Percentiles rank a stretch among this genome's conserved stretches.
Conservation (phyloP, 2,888 invertebrate species). For the Cotesia congregata region DNA sequence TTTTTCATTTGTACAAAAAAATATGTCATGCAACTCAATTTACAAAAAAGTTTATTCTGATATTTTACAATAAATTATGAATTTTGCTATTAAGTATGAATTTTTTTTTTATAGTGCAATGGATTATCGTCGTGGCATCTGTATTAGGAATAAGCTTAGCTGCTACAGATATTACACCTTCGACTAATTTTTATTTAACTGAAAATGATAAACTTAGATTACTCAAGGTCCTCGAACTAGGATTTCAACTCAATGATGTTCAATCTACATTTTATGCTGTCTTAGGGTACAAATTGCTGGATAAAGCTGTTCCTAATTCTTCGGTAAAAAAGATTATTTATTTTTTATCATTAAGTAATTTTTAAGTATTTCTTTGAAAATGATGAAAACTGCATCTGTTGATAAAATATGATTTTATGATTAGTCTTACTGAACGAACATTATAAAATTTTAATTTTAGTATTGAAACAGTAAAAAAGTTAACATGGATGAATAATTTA, state of each 20-base stretch:
- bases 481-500: background rate
- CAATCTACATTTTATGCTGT: constrained; percentile 81
- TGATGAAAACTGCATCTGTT: constrained; percentile 60
- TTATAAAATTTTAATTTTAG: constrained; percentile 28
- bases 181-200: constrained; percentile 65
- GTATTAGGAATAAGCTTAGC: constrained; percentile 44
- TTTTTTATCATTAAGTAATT: constrained; percentile 1
- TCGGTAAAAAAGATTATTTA: constrained; percentile 70
- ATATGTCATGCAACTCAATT: background rate
- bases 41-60: background rate
- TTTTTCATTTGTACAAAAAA: background rate
- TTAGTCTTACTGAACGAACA: constrained; percentile 66
- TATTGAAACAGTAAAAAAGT: background rate
- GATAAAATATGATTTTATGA: constrained; percentile 62
- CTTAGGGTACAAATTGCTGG: constrained; percentile 79
- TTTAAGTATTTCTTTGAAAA: constrained; percentile 47
- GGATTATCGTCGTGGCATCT: constrained; percentile 45
- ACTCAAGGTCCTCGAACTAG: constrained; percentile 62
- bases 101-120: constrained; percentile 47
- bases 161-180: constrained; percentile 54
- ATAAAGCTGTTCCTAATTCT: constrained; percentile 73
- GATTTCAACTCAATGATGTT: constrained; percentile 72
- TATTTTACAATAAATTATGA: background rate
- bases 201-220: constrained; percentile 60
- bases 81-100: background rate